These are phyloP conservation scores for Triplophysa bombifrons DNA, from an alignment of 2,797 vertebrate species.

Conservation along the genomic window DNA sequence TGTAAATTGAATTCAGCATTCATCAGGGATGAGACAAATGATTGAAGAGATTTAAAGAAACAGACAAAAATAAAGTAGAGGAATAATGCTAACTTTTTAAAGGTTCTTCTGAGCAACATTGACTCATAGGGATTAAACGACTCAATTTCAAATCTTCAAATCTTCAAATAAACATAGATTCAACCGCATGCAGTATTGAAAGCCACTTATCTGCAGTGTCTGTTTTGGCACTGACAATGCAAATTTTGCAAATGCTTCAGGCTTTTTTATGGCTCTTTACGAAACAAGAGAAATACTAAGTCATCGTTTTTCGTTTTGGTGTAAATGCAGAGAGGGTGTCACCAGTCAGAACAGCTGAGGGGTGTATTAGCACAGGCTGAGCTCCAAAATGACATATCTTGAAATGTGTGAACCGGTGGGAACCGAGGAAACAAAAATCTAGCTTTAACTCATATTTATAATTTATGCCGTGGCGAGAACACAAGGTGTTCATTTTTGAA, in stretches of 20 bases:
- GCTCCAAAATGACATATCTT: conserved; percentile 43
- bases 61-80: neutral
- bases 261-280: conserved; percentile 62
- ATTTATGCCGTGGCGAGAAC: conserved; percentile 24
- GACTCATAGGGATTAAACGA: neutral
- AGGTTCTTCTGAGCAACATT: neutral
- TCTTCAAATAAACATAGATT: conserved; percentile 20
- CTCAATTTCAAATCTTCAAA: conserved; percentile 25
- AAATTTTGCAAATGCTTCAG: conserved; percentile 45
- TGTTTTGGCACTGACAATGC: conserved; percentile 59
- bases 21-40: neutral
- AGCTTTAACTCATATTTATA: conserved; percentile 30
- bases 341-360: conserved; percentile 33
- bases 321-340: conserved; percentile 47
- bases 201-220: conserved; percentile 39
- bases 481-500: conserved; percentile 1
- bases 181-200: conserved; percentile 23
- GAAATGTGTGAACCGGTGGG: conserved; percentile 35
- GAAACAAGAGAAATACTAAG: conserved; percentile 62
- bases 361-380: conserved; percentile 36
- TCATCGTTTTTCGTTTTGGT: conserved; percentile 61
- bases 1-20: neutral
- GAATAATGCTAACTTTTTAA: neutral
- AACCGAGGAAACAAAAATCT: conserved; percentile 18
- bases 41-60: neutral